A percentile compares a stretch with the other conserved stretches of the same genome.
Conservation (phyloP, 2,113 vertebrate species). For the Rhineura floridana region DNA sequence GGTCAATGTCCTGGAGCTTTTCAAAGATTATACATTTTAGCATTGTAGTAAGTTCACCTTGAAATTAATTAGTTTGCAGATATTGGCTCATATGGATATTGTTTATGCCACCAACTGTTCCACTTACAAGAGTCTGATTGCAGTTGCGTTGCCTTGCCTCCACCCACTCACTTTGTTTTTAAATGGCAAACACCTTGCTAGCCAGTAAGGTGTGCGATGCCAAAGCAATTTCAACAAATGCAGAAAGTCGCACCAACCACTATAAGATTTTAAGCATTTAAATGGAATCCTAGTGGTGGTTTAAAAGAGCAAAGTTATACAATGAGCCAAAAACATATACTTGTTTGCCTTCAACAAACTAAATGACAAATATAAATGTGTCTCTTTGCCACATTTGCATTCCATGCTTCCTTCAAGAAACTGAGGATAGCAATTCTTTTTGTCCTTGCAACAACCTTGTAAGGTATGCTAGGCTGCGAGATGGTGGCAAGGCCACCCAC, state of each 20-base stretch:
- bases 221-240: conserved; percentile 68
- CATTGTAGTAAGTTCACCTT: background rate
- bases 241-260: conserved; percentile 64
- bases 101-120: background rate
- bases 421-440: too few relatives aligned
- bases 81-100: background rate
- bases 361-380: too few relatives aligned
- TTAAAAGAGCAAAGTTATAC: conserved; percentile 81
- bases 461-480: too few relatives aligned
- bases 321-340: conserved; percentile 82
- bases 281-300: conserved; percentile 77
- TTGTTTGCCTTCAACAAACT: too few relatives aligned
- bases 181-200: conserved; percentile 42
- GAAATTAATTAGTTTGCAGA: background rate
- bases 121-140: background rate
- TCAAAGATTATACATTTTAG: background rate
- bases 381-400: too few relatives aligned
- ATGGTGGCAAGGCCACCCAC: too few relatives aligned
- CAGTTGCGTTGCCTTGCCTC: conserved; percentile 19
- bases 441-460: too few relatives aligned
- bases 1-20: background rate
- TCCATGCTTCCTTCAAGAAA: too few relatives aligned
- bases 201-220: conserved; percentile 61
- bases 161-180: conserved; percentile 34
- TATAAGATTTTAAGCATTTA: conserved; percentile 75